These are phyloP conservation scores for Sitta carolinensis DNA, from an alignment of 2,797 vertebrate genomes.

Conservation along the genomic window DNA sequence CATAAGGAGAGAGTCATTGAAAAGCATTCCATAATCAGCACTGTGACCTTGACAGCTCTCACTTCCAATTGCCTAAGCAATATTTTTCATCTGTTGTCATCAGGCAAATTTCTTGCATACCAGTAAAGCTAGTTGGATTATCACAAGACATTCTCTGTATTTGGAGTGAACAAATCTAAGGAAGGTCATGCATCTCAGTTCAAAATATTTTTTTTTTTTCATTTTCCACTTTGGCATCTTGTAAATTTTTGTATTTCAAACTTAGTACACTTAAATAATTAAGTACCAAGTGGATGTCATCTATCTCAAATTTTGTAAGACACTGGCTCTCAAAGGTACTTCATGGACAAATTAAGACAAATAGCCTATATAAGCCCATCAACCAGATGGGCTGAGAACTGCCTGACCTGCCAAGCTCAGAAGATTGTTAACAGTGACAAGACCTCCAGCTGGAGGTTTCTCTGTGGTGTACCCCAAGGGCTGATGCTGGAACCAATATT, in stretches of 20 bases:
- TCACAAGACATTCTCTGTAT: not conserved
- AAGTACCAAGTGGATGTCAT: not conserved
- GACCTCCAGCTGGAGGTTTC: not conserved
- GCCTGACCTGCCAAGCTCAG: not conserved
- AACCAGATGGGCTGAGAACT: not conserved
- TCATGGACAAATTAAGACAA: not conserved
- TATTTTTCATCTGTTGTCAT: constrained; percentile 48
- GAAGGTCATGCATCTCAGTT: not conserved
- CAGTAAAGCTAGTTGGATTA: not conserved
- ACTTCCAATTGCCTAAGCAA: constrained; percentile 24
- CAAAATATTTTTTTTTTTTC: not conserved
- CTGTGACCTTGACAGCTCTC: constrained; percentile 32
- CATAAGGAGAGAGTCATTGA: constrained; percentile 42
- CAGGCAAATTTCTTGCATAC: constrained; percentile 2
- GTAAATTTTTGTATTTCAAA: not conserved
- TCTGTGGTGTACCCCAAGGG: not conserved
- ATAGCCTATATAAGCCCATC: not conserved
- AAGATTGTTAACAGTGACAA: not conserved
- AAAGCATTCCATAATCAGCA: constrained; percentile 50
- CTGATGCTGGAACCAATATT: not conserved
- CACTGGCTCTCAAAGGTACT: not conserved
- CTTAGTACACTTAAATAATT: not conserved
- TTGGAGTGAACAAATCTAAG: not conserved
- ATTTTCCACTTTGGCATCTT: not conserved
- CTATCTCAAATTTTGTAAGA: not conserved